A percentile compares a stretch with the other conserved stretches of the same genome.
phyloP scores from a whole-genome alignment of 2,113 vertebrate genomes.

The Oplegnathus fasciatus region DNA sequence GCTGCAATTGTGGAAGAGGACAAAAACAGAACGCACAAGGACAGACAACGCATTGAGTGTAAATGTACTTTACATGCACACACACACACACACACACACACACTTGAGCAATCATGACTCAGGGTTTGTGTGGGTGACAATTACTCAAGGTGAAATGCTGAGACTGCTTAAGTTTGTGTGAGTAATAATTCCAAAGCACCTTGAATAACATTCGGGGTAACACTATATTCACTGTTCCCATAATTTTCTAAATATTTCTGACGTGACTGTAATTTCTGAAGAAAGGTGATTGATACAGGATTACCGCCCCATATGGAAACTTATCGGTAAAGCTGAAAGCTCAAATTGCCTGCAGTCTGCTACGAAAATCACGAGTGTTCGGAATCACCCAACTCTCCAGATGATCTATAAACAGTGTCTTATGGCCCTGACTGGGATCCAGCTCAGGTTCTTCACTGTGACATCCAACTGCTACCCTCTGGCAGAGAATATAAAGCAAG shows the following conservation, averaged over 20 bases:
- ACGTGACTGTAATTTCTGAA: not conserved
- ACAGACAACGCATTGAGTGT: not conserved
- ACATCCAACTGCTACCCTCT: not conserved
- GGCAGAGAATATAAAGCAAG: not conserved
- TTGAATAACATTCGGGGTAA: not conserved
- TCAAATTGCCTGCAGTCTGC: not conserved
- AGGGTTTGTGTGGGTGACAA: slow-evolving; percentile 48
- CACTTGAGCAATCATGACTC: slow-evolving; percentile 32
- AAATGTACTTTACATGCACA: not conserved
- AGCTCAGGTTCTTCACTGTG: not conserved
- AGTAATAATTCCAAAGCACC: slow-evolving; percentile 27
- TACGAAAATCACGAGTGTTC: not conserved
- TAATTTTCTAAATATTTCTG: not conserved
- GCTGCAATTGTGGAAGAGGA: not conserved
- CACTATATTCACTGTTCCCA: not conserved
- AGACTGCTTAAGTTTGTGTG: slow-evolving; percentile 39
- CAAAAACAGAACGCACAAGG: slow-evolving; percentile 1
- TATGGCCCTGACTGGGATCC: not conserved
- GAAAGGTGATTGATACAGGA: not conserved
- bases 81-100: not conserved
- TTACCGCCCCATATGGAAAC: no score
- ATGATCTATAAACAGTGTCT: not conserved
- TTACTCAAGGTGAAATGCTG: slow-evolving; percentile 52
- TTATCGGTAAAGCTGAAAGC: no score
- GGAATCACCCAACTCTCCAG: not conserved